Base-by-base conservation (phyloP, 2,797 vertebrate species). In the Channallabes apus region DNA sequence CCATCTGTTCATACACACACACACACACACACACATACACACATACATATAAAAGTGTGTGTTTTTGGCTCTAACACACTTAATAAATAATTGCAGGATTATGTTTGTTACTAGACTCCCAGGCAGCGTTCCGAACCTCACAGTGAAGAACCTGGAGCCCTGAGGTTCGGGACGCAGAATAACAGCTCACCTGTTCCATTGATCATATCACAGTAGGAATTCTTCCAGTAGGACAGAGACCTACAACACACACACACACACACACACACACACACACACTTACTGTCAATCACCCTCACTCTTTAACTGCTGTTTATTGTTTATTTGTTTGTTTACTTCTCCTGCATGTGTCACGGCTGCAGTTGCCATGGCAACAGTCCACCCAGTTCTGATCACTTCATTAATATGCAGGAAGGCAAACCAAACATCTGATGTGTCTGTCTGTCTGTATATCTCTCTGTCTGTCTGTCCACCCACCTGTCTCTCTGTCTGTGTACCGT, bases 151-250 rank as follows among this genome's bases (percentile, higher is more conserved):
- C 8, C 75, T 14, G 22, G 29, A 77, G 22, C 75, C 2, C 11
- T 59, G 4, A 35, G 15, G 17, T 22, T 20, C 32, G 75, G 54
- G 54, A 59, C 71, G 6, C 24, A 72, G 56, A 18, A 76, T 32
- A 22, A 46, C 72, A 61, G 64, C 95, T 87, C 88, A 99, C 98
- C 97, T 94, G 98, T 97, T 51, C 98, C 98, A 54, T 99, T 99
- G 91, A 99, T 89, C 97, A 96, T 95, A 93, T 97, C 88, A 0
- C 98, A 99, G 88, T 96, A 93, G 0, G 0, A 0, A 89, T 95
- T 88, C 0, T 91, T 1, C 98, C 98, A 99, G 87, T 93, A 97
- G 59, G 0, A 0, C 61, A 96, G 69, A 0, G 35, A 85, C 82
- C 95, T 96, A 88, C 84, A 80, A 71, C 58, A 85, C 27, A 89